These are phyloP conservation scores for Clinocottus analis DNA, from an alignment of 2,113 vertebrate genomes.

Conservation along the genomic window DNA sequence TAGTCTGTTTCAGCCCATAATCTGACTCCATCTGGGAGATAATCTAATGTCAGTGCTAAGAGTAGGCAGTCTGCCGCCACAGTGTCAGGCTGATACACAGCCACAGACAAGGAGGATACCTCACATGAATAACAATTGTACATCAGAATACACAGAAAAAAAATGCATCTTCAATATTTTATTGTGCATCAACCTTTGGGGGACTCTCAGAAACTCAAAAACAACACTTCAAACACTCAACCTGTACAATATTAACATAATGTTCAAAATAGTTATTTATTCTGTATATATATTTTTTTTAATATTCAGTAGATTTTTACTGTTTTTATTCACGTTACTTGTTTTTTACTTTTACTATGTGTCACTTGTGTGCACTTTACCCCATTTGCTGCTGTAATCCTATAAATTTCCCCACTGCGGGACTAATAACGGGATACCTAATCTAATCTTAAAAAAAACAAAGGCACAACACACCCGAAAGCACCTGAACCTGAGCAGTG, in stretches of 20 bases:
- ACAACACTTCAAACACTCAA: not conserved
- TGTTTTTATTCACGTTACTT: too few relatives aligned
- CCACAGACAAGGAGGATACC: not conserved
- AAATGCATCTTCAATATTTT: not conserved
- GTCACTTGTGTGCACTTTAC: too few relatives aligned
- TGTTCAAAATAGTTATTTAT: too few relatives aligned
- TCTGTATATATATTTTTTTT: too few relatives aligned
- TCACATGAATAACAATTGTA: not conserved
- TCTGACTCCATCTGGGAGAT: constrained; percentile 52
- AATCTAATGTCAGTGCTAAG: constrained; percentile 57
- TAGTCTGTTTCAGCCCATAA: constrained; percentile 48
- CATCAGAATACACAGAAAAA: not conserved
- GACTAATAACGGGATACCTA: too few relatives aligned
- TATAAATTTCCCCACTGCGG: too few relatives aligned
- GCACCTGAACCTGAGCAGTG: constrained; percentile 1
- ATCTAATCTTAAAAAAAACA: too few relatives aligned
- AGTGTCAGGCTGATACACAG: constrained; percentile 6
- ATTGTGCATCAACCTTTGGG: not conserved
- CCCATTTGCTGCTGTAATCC: too few relatives aligned
- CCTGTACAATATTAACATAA: too few relatives aligned
- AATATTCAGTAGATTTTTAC: too few relatives aligned
- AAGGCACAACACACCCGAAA: not conserved
- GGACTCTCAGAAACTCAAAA: constrained; percentile 7
- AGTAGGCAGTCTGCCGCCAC: constrained; percentile 49
- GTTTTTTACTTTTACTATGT: too few relatives aligned